Base-by-base conservation (phyloP, 1,140 invertebrate species). In the Carposina sasakii region DNA sequence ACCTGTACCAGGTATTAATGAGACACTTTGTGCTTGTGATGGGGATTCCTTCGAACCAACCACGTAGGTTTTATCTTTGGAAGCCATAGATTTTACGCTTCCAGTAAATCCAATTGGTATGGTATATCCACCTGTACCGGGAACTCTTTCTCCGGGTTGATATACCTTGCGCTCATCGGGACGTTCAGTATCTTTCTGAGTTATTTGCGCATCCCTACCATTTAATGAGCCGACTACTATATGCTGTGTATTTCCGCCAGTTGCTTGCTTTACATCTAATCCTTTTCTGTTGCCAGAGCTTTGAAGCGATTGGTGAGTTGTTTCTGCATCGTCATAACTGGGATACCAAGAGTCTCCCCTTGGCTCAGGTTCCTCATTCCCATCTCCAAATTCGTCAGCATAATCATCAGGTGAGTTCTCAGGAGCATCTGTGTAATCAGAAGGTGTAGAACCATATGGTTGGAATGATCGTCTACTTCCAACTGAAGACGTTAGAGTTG, bases 81-180 rank as follows among this genome's bases (percentile, higher is more conserved):
- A 86, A 1, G 89, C 85, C 5, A 89, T 81, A 1, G 90, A 89
- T 52, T 85, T 87, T 1, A 92, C 86, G 71, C 88, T 88, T 0
- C 89, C 90, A 47, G 91, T 85, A 57, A 91, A 90, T n/a, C 90
- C 90, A 19, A 83, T 51, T 1, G 91, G 91, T 48, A 92, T 89
- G 13, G 86, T 88, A 47, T 89, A 91, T 1, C 90, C 90, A 12
- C 87, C 83, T 15, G 86, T 88, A 1, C 89, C 89, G 0, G 88
- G 89, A 24, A 92, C 73, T 10, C 81, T 67, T 57, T 90, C 85
- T 16, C 90, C 90, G 1, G 90, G 87, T 70, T 91, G 86, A 34
- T 91, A 84, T 21, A 89, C 58, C 63, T 85, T 86, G 16, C 81
- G 83, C 54, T 87, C 83, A 43, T 85, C 77, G 16, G 71, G 75